A percentile compares a stretch with the other conserved stretches of the same genome.
Evolutionary conservation across 2,113 vertebrate species (phyloP).

Genomic region (Gadus macrocephalus): DNA sequence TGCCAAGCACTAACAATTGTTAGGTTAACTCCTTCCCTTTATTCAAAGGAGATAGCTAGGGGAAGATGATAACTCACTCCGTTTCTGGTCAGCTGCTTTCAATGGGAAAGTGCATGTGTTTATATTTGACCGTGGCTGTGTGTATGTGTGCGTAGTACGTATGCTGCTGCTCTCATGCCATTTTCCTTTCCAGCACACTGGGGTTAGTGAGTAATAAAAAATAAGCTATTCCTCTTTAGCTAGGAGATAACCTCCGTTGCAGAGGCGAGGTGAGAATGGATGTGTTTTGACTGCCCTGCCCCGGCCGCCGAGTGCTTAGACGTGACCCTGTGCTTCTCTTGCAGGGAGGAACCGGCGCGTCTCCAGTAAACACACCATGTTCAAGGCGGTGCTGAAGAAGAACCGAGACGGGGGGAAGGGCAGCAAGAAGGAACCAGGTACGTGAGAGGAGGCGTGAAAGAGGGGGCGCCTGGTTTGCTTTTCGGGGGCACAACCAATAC

Average conservation of each 20-base stretch:
- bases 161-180: too few species aligned
- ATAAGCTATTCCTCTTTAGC: background rate
- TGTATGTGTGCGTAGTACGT: background rate
- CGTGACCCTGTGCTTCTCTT: slow-evolving; percentile 10
- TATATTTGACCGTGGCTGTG: background rate
- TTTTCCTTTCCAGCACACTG: background rate
- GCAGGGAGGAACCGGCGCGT: slow-evolving; percentile 48
- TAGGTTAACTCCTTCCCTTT: background rate
- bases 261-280: slow-evolving; percentile 6
- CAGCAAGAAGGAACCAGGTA: slow-evolving; percentile 91
- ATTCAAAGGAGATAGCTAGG: too few species aligned
- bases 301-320: slow-evolving; percentile 10
- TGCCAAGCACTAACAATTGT: background rate
- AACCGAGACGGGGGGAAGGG: slow-evolving; percentile 90
- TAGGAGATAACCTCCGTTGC: slow-evolving; percentile 1
- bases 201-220: slow-evolving; percentile 12
- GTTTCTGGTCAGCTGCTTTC: background rate
- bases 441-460: slow-evolving; percentile 37
- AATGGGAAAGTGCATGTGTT: background rate
- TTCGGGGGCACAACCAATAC: background rate
- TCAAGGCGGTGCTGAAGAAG: slow-evolving; percentile 97
- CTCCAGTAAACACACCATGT: slow-evolving; percentile 75
- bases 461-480: background rate
- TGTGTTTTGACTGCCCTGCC: slow-evolving; percentile 13
- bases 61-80: background rate